Evolutionary conservation across 2,888 invertebrate species (phyloP), one percentile per base, ranked within the genome.

Genomic region (Carpatolechia fugitivella): DNA sequence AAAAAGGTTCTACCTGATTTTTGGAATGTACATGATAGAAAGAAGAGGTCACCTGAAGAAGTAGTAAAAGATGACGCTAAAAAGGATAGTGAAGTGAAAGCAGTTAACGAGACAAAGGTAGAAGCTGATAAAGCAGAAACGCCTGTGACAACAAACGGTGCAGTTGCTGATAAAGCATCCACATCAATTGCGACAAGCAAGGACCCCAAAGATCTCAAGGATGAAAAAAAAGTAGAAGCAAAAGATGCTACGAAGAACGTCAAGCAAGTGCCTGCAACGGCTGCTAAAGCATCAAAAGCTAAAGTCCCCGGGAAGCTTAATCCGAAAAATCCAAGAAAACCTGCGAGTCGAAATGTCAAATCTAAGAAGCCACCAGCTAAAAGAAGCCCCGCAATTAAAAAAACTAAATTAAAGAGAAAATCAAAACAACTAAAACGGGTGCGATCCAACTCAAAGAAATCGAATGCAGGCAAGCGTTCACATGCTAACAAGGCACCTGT

Each of bases 1-100:
- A 82, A 83, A 56, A 87, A 80, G 63, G 63, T 75, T 5, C 56
- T 79, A 11, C 62, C 71, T 0, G 74, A 76, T 14, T 67, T 58
- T n/a, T 65, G 68, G 57, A 36, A 58, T 0, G 30, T 58, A 0
- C 1, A 57, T 1, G 68, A 76, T 47, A 53, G 49, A 18, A 80
- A 75, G 57, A 65, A 81, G 55, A 38, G 50, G 8, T 38, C 38
- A 7, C 14, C 38, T 11, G 38, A 24, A 18, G 16, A 49, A 20
- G 3, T 1, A 6, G 20, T 44, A 29, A 16, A 40, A 14, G 40
- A 7, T 10, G 18, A 18, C 5, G 11, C 11, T 10, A 18, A 41
- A 18, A 18, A 16, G 6, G 24, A 24, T 6, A 24, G 24, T 24
- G 24, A 24, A 24, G 24, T 24, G 24, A 36, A 41, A 54, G 5